phyloP scores from a whole-genome alignment of 2,888 invertebrate species.

The Neelides folsomi region DNA sequence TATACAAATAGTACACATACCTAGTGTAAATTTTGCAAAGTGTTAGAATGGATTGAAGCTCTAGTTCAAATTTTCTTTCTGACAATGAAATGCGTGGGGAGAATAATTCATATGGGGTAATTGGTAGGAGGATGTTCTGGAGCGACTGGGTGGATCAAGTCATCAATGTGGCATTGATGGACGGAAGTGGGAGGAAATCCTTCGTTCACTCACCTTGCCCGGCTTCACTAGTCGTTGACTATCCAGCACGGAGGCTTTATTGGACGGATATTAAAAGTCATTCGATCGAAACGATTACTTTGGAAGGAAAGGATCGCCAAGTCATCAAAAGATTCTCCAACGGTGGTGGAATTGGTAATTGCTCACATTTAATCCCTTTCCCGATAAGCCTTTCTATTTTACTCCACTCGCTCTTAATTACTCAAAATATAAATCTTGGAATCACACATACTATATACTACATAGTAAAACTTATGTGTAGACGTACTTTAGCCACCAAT shows the following conservation, averaged over 20 bases:
- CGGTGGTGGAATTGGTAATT: conserved; percentile 37
- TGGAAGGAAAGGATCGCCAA: conserved; percentile 55
- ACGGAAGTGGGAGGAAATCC: conserved; percentile 47
- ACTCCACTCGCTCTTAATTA: too few relatives aligned
- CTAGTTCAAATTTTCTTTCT: too few relatives aligned
- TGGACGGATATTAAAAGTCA: conserved; percentile 70
- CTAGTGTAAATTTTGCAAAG: too few relatives aligned
- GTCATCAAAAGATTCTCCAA: conserved; percentile 45
- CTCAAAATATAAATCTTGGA: too few relatives aligned
- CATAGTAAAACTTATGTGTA: too few relatives aligned
- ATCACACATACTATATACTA: too few relatives aligned
- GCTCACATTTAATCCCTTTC: too few relatives aligned
- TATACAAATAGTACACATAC: too few relatives aligned
- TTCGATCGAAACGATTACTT: conserved; percentile 53
- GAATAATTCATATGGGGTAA: neutral
- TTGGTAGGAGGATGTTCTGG: conserved; percentile 55
- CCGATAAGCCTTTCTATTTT: too few relatives aligned
- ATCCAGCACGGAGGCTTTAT: conserved; percentile 60
- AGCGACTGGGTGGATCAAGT: conserved; percentile 51
- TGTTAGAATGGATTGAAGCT: too few relatives aligned
- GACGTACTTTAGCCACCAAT: too few relatives aligned
- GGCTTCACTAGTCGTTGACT: conserved; percentile 60
- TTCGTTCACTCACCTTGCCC: conserved; percentile 56
- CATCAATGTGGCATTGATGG: conserved; percentile 52
- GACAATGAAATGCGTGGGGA: too few relatives aligned